Base-by-base conservation (phyloP, 2,113 vertebrate genomes). In the Antennarius striatus region DNA sequence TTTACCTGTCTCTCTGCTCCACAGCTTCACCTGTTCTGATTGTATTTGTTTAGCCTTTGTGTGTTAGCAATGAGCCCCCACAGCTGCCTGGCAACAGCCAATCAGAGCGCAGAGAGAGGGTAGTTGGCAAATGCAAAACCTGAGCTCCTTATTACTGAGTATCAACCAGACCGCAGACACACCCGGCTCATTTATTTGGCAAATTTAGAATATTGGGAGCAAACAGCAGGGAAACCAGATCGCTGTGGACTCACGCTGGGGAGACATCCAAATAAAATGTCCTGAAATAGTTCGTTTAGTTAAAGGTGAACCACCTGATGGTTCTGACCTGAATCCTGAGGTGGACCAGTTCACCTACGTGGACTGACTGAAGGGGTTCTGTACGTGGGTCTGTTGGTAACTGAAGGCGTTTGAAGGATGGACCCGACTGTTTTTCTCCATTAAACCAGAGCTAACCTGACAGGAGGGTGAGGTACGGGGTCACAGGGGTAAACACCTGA, bases 111-210 rank as follows among this genome's bases (percentile, higher is more conserved):
- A 12, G 57, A 47, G 57, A 47, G 16, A 29, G 16, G 71, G 32
- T 1, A 36, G 32, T 56, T 11, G 5, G 52, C 63, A 0, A 57
- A 87, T 84, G 81, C 83, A 90, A 90, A 86, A 75, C 40, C 55
- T 0, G 5, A 56, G 50, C 55, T 63, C 43, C 76, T 84, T 84
- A 76, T 56, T 63, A 60, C 59, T 10, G 56, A 15, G 46, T 52
- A 32, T 59, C 15, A 84, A 79, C 43, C 36, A 51, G 72, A 78
- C 68, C 86, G 66, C 57, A 39, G 69, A 73, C 77, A 83, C 85
- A 87, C 89, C 89, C 51, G 66, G 17, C 73, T 91, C 87, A 92
- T 93, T 93, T 93, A 90, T 77, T 83, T 91, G 75, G 75, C 32
- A 87, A 92, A 93, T 91, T 90, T 51, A 66, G 84, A 65, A 68